A percentile compares a stretch with the other conserved stretches of the same genome.
Conservation (phyloP, 2,113 vertebrate genomes). For the Alectura lathami region DNA sequence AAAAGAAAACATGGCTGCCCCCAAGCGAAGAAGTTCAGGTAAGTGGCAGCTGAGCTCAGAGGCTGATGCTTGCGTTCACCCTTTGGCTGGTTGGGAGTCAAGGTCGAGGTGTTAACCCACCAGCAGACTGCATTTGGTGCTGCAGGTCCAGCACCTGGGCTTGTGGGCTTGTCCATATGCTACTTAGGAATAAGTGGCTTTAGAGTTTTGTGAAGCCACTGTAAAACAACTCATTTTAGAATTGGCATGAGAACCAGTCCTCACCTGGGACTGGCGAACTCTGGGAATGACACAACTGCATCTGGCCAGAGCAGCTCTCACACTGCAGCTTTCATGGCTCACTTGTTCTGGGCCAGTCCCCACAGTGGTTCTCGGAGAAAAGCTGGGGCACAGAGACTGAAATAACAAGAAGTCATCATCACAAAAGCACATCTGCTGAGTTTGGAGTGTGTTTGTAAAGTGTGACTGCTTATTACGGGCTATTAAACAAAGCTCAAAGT, state of each 20-base stretch:
- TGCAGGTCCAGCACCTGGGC: background rate
- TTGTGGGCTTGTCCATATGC: background rate
- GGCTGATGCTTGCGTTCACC: background rate
- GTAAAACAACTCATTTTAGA: background rate
- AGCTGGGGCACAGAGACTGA: background rate
- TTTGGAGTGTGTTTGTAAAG: background rate
- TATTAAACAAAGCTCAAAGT: background rate
- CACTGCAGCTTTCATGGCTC: background rate
- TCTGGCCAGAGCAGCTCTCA: background rate
- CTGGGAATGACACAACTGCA: slow-evolving; percentile 8
- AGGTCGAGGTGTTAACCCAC: background rate
- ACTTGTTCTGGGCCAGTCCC: slow-evolving; percentile 4
- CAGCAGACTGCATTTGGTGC: background rate
- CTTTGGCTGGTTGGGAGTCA: background rate
- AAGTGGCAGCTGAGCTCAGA: background rate
- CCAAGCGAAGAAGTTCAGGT: background rate
- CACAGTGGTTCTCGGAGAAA: background rate
- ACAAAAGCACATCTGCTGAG: slow-evolving; percentile 35
- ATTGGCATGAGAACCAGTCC: rapidly evolving
- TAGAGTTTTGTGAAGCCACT: background rate
- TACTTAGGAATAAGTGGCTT: background rate
- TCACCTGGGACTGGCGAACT: slow-evolving; percentile 5
- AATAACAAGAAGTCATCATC: slow-evolving; percentile 62
- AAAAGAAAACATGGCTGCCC: background rate
- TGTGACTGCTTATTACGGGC: background rate